These are phyloP conservation scores for Cremastinae sp. DNA, from an alignment of 2,888 invertebrate species.

Conservation along the genomic window DNA sequence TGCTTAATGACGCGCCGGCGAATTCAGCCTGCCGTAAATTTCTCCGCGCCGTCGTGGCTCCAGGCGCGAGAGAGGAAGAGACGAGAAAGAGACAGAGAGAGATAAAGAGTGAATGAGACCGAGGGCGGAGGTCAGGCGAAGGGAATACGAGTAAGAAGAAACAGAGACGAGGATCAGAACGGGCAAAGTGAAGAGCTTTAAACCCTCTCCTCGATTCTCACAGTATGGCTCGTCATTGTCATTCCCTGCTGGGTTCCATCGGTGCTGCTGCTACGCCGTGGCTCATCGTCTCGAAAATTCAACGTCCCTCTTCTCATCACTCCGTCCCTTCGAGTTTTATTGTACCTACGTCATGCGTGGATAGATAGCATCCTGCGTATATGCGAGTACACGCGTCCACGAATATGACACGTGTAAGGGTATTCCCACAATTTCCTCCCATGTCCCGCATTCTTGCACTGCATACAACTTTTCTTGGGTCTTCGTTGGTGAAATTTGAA, in stretches of 20 bases:
- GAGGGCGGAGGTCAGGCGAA: slow-evolving; percentile 58
- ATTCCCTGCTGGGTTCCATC: slow-evolving; percentile 62
- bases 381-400: neutral
- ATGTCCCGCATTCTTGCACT: too few relatives aligned
- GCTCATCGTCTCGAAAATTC: slow-evolving; percentile 45
- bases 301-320: slow-evolving; percentile 32
- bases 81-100: slow-evolving; percentile 42
- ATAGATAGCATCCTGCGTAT: neutral
- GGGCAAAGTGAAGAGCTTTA: slow-evolving; percentile 65
- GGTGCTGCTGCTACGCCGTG: neutral
- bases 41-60: slow-evolving; percentile 60
- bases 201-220: slow-evolving; percentile 66
- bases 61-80: slow-evolving; percentile 48
- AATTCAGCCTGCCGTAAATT: slow-evolving; percentile 77
- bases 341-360: slow-evolving; percentile 9
- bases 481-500: too few relatives aligned
- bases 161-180: slow-evolving; percentile 30
- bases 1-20: slow-evolving; percentile 79
- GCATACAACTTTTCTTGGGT: too few relatives aligned
- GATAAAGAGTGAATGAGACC: slow-evolving; percentile 35
- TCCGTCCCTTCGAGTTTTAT: slow-evolving; percentile 36
- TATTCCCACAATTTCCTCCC: too few relatives aligned
- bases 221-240: slow-evolving; percentile 70
- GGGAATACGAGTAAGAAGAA: slow-evolving; percentile 44
- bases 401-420: too few relatives aligned